Evolutionary conservation across 1,140 invertebrate species (phyloP), one percentile per base, ranked within the genome.

Genomic region (Eurosta solidaginis): DNA sequence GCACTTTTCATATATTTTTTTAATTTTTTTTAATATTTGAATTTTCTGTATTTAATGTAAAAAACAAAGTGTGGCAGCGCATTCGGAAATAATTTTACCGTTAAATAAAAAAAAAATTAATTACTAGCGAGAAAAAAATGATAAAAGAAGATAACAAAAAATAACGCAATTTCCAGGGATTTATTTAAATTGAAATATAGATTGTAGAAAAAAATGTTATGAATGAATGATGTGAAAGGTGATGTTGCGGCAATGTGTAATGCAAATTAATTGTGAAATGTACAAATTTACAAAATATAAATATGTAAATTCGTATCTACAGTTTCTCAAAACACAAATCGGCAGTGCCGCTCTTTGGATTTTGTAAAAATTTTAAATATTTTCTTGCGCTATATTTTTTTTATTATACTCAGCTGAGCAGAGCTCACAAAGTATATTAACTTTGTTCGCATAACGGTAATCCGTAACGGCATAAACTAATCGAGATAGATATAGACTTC

Each of bases 241-340:
- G 59, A 36, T 49, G n/a, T 9, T 42, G 59, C 10, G n/a, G n/a
- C n/a, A 10, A 22, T 22, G 10, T 52, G n/a, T 33, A 68, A 40
- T 40, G n/a, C 6, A 68, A 68, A 68, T 68, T 42, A 40, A 68
- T 68, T 59, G 54, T 59, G 54, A 59, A 59, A 59, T 47, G 45
- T n/a, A n/a, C 45, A n/a, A 1, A 12, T 47, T 9, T 47, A 47
- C 14, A 47, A 17, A 9, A 3, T 47, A n/a, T n/a, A 47, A 47
- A 47, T n/a, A n/a, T n/a, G n/a, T n/a, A n/a, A n/a, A n/a, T n/a
- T n/a, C n/a, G n/a, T n/a, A n/a, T n/a, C n/a, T n/a, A n/a, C n/a
- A n/a, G n/a, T n/a, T n/a, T n/a, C n/a, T n/a, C n/a, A n/a, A n/a
- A n/a, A n/a, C n/a, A n/a, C n/a, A n/a, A n/a, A n/a, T n/a, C n/a